phyloP scores from a whole-genome alignment of 2,797 vertebrate genomes.

The Xiphophorus birchmanni region DNA sequence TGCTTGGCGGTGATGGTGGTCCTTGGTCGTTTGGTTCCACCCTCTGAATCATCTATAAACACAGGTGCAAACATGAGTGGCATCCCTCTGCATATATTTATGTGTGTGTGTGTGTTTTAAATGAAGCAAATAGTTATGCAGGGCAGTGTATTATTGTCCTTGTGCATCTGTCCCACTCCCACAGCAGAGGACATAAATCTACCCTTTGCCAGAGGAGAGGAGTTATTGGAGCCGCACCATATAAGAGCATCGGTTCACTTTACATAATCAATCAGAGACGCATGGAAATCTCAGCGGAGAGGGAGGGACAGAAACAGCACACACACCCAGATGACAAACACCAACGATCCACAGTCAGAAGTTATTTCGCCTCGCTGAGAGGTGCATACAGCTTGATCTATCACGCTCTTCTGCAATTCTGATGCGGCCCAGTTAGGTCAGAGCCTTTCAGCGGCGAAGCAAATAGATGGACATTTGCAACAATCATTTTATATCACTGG shows the following conservation, averaged over 20 bases:
- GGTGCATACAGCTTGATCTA: conserved; percentile 27
- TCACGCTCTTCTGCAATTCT: conserved; percentile 22
- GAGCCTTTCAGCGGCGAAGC: conserved; percentile 12
- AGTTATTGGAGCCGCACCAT: conserved; percentile 76
- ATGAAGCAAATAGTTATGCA: conserved; percentile 59
- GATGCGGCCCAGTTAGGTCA: conserved; percentile 19
- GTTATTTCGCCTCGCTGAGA: conserved; percentile 40
- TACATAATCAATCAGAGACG: conserved; percentile 84
- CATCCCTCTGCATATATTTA: conserved; percentile 3
- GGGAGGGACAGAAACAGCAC: conserved; percentile 49
- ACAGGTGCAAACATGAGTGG: conserved; percentile 43
- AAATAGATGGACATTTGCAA: not conserved
- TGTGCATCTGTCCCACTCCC: conserved; percentile 71
- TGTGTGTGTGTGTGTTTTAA: conserved; percentile 19
- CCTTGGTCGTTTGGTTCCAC: conserved; percentile 93
- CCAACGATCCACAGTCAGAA: conserved; percentile 54
- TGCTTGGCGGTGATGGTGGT: conserved; percentile 99
- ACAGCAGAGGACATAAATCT: conserved; percentile 80
- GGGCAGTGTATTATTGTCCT: conserved; percentile 69
- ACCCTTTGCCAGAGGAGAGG: conserved; percentile 62
- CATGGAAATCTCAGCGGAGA: conserved; percentile 78
- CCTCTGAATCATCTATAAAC: conserved; percentile 92
- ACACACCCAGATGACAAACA: conserved; percentile 63
- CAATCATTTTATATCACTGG: not conserved
- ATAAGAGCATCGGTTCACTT: conserved; percentile 82